phyloP scores from a whole-genome alignment of 2,888 invertebrate genomes.

The Tachystola acroxantha region DNA sequence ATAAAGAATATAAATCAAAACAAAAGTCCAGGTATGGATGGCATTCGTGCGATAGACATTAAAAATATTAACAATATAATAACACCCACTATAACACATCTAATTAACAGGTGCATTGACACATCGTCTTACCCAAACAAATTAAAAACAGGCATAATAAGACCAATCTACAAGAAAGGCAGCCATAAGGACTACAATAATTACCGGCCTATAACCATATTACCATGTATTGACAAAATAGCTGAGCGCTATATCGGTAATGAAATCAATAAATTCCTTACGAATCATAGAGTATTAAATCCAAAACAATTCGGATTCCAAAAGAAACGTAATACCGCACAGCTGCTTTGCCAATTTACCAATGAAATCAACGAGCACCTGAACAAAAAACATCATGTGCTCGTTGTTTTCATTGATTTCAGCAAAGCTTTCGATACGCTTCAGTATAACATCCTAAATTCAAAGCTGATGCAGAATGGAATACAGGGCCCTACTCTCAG shows the following conservation, averaged over 20 bases:
- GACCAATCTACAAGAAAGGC: slow-evolving; percentile 13
- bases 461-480: slow-evolving; percentile 1
- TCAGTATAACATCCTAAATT: not conserved
- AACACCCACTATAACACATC: slow-evolving; percentile 5
- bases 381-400: slow-evolving; percentile 3
- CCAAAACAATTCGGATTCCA: slow-evolving; percentile 11
- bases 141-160: slow-evolving; percentile 9
- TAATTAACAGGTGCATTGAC: slow-evolving; percentile 8
- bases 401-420: slow-evolving; percentile 8
- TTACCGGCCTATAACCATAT: slow-evolving; percentile 13
- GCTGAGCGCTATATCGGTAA: slow-evolving; percentile 7
- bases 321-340: slow-evolving; percentile 6
- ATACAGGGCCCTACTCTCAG: slow-evolving; percentile 5
- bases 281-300: slow-evolving; percentile 5
- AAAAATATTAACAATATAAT: slow-evolving; percentile 9
- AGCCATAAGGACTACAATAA: slow-evolving; percentile 6
- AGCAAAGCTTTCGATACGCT: slow-evolving; percentile 9
- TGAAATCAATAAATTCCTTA: slow-evolving; percentile 6
- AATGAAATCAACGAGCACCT: slow-evolving; percentile 6
- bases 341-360: slow-evolving; percentile 9
- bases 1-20: slow-evolving; percentile 4
- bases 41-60: slow-evolving; percentile 8
- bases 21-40: slow-evolving; percentile 11
- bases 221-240: slow-evolving; percentile 11
- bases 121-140: slow-evolving; percentile 6